Percentiles rank a stretch among this genome's conserved stretches.
Evolutionary conservation across 1,140 invertebrate genomes (phyloP).

Genomic region (Mizuhopecten yessoensis): DNA sequence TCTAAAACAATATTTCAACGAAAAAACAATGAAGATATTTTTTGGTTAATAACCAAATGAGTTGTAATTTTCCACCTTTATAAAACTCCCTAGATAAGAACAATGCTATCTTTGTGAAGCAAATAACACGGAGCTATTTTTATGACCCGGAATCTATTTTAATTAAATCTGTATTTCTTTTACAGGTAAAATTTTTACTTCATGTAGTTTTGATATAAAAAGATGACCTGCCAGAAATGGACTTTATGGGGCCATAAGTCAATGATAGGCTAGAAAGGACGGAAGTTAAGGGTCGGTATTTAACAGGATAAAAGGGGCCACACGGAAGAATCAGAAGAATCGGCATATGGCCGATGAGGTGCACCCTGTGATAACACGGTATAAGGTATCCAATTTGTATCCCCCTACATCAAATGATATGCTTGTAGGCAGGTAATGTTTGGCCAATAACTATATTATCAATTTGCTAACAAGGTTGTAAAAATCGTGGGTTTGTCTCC

Average conservation of each 20-base stretch:
- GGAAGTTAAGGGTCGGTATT: background rate
- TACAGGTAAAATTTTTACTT: conserved; percentile 26
- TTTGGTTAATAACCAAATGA: background rate
- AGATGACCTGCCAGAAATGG: background rate
- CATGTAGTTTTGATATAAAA: background rate
- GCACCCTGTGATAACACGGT: background rate
- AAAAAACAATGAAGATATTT: background rate
- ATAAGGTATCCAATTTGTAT: background rate
- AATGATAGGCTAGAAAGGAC: background rate
- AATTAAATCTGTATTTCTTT: conserved; percentile 12
- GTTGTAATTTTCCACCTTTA: background rate
- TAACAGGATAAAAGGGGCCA: background rate
- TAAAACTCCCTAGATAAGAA: background rate
- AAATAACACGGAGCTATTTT: background rate
- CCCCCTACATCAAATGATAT: background rate
- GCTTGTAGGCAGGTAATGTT: background rate
- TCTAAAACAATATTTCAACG: background rate
- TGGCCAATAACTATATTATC: conserved; percentile 3
- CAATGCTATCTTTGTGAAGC: background rate
- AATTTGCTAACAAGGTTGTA: conserved; percentile 27
- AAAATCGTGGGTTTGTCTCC: conserved; percentile 16
- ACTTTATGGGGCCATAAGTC: conserved; percentile 3
- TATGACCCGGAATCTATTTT: background rate
- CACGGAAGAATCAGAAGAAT: background rate
- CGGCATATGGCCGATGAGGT: background rate